Conservation (phyloP, 2,113 vertebrate species). For the Scalopus aquaticus region DNA sequence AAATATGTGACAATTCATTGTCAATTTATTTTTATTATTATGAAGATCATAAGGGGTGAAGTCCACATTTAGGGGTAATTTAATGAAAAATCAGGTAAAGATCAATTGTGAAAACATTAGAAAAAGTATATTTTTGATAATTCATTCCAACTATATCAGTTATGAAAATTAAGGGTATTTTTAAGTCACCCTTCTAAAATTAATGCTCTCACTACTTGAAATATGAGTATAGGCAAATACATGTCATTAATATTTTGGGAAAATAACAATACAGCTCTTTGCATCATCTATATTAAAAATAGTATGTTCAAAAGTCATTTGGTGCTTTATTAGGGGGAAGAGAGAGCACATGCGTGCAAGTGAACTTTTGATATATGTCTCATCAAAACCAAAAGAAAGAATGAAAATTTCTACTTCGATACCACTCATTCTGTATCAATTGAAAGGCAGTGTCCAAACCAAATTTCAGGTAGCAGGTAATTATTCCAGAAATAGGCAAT, state of each 20-base stretch:
- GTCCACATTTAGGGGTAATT: neutral
- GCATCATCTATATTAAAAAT: neutral
- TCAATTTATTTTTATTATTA: conserved; percentile 32
- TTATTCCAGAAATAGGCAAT: conserved; percentile 79
- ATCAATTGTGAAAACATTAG: neutral
- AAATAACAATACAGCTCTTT: conserved; percentile 14
- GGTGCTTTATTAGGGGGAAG: neutral
- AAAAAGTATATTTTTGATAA: conserved; percentile 53
- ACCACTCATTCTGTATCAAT: conserved; percentile 34
- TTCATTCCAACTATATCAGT: conserved; percentile 4
- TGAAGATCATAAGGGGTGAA: neutral
- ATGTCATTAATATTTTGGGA: conserved; percentile 21
- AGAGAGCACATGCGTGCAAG: too few relatives aligned
- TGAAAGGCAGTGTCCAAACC: conserved; percentile 79
- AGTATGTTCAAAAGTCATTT: conserved; percentile 32
- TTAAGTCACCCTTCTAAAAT: conserved; percentile 30
- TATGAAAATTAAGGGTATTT: conserved; percentile 49
- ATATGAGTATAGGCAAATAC: neutral
- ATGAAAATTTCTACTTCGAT: conserved; percentile 58
- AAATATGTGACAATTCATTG: neutral
- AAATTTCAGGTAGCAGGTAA: conserved; percentile 83
- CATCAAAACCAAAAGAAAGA: conserved; percentile 18
- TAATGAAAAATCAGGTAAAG: conserved; percentile 20
- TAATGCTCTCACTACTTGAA: conserved; percentile 42
- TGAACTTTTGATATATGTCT: neutral